phyloP scores from a whole-genome alignment of 2,888 invertebrate genomes.

The Nezara viridula region DNA sequence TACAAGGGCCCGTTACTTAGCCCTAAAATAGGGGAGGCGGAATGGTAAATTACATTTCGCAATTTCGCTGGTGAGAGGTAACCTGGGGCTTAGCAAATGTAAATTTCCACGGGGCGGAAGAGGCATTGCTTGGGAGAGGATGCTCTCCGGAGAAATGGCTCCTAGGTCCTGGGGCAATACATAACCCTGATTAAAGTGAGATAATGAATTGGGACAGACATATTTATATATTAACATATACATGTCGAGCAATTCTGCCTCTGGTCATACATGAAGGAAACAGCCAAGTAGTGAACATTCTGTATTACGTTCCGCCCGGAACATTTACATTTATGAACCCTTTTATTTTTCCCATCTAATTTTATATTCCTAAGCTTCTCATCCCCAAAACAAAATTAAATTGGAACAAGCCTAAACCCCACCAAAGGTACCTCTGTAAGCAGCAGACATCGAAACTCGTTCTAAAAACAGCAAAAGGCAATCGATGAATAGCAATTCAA shows the following conservation, averaged over 20 bases:
- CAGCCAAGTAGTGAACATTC: neutral
- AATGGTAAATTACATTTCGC: constrained; percentile 62
- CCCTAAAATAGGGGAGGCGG: constrained; percentile 58
- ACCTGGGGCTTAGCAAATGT: constrained; percentile 58
- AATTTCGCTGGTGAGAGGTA: constrained; percentile 55
- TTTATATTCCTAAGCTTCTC: neutral
- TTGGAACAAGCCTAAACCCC: too few species aligned
- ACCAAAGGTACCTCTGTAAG: neutral
- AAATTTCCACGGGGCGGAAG: constrained; percentile 48
- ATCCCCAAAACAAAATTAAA: neutral
- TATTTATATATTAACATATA: constrained; percentile 42
- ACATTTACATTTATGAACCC: neutral
- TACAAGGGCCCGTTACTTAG: constrained; percentile 53
- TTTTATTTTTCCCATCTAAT: neutral
- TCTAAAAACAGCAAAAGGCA: too few species aligned
- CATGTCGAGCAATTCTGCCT: neutral
- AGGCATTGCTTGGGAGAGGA: constrained; percentile 37
- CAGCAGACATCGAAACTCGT: too few species aligned
- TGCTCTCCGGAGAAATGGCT: constrained; percentile 36
- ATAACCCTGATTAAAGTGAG: constrained; percentile 42
- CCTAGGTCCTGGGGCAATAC: neutral
- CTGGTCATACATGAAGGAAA: neutral
- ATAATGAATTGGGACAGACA: constrained; percentile 6
- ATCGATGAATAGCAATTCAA: too few species aligned
- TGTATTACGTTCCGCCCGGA: neutral